A percentile compares a stretch with the other conserved stretches of the same genome.
These are phyloP conservation scores for Myotis brandtii DNA, from an alignment of 2,113 vertebrate genomes.

Conservation along the genomic window DNA sequence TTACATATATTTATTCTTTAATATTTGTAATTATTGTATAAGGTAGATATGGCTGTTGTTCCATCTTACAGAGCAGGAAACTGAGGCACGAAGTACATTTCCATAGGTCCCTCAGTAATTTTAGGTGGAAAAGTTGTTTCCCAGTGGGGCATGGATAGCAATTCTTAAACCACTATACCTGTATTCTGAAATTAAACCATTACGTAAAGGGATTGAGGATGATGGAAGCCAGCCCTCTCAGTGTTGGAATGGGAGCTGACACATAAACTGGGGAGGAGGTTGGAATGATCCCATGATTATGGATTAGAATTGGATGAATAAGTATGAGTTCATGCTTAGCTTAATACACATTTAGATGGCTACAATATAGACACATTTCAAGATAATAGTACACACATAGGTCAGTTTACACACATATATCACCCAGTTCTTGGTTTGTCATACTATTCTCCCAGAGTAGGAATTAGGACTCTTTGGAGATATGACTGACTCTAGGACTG, in stretches of 20 bases:
- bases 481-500: not conserved
- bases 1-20: not conserved
- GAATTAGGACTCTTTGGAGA: not conserved
- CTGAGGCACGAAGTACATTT: not conserved
- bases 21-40: not conserved
- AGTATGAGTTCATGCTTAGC: not conserved
- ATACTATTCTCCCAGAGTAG: not conserved
- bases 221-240: not conserved
- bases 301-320: not conserved
- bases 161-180: not conserved
- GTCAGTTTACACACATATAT: not conserved
- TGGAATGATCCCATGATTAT: not conserved
- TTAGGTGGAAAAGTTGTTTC: not conserved
- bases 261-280: not conserved
- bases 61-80: not conserved
- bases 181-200: not conserved
- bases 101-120: not conserved
- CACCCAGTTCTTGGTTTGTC: not conserved
- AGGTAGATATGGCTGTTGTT: too few species aligned
- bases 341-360: not conserved
- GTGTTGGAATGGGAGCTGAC: too few species aligned
- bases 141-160: not conserved
- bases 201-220: not conserved
- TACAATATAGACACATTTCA: not conserved
- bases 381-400: not conserved